Conservation (phyloP, 1,140 invertebrate species). For the Muscidifurax raptorellus region DNA sequence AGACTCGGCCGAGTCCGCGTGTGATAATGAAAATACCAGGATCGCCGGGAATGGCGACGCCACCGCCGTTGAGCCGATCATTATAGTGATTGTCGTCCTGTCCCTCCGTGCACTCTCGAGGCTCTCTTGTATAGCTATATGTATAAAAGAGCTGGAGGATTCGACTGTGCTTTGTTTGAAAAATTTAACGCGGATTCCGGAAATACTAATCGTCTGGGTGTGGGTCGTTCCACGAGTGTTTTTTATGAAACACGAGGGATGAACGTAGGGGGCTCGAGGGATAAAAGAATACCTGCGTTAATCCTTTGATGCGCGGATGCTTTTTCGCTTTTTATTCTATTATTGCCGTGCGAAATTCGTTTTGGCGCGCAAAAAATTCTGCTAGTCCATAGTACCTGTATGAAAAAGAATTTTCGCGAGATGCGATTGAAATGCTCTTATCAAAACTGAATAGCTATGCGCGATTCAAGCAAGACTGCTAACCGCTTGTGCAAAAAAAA, state of each 20-base stretch:
- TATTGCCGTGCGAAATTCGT: neutral
- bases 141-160: neutral
- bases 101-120: neutral
- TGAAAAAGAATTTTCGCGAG: too few relatives aligned
- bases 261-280: neutral
- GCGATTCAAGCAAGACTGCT: too few relatives aligned
- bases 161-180: conserved; percentile 42
- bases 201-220: conserved; percentile 34
- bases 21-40: conserved; percentile 52
- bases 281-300: neutral
- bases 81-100: conserved; percentile 44
- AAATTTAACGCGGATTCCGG: conserved; percentile 42
- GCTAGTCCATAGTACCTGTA: neutral
- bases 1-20: neutral
- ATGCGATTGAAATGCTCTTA: too few relatives aligned
- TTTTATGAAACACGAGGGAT: neutral
- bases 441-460: too few relatives aligned
- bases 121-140: neutral
- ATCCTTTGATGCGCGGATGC: neutral
- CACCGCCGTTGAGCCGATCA: conserved; percentile 30
- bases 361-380: neutral
- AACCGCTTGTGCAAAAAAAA: too few relatives aligned
- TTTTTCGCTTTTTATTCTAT: conserved; percentile 38
- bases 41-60: conserved; percentile 23
- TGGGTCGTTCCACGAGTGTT: neutral